These are phyloP conservation scores for Tinamus major DNA, from an alignment of 2,797 vertebrate genomes.

Conservation along the genomic window DNA sequence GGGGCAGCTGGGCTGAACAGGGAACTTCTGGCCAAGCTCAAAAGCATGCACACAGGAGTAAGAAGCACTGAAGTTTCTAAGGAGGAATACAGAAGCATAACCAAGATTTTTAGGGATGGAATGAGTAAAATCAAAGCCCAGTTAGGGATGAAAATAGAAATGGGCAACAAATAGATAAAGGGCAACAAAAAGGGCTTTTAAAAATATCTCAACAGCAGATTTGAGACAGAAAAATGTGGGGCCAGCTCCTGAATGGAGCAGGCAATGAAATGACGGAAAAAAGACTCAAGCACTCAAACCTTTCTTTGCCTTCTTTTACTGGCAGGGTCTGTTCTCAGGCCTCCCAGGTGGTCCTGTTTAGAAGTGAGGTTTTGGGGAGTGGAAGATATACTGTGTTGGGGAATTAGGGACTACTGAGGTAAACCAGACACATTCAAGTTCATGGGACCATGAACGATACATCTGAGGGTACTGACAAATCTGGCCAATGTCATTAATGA, in stretches of 20 bases:
- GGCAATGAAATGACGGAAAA: not conserved
- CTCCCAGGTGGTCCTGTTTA: not conserved
- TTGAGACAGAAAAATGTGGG: not conserved
- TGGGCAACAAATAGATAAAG: not conserved
- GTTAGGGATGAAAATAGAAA: not conserved
- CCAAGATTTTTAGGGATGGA: not conserved
- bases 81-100: not conserved
- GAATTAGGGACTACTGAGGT: not conserved
- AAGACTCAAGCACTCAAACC: not conserved
- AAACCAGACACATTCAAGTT: fast-evolving
- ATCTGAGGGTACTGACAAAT: not conserved
- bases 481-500: not conserved
- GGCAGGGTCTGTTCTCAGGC: not conserved
- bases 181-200: not conserved
- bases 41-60: not conserved
- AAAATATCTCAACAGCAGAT: not conserved
- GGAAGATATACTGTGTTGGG: not conserved
- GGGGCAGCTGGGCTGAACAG: not conserved
- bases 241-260: not conserved
- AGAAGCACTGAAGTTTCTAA: not conserved
- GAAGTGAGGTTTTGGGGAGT: not conserved
- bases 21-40: not conserved
- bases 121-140: not conserved
- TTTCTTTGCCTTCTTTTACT: not conserved
- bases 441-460: fast-evolving